phyloP scores from a whole-genome alignment of 37 sponge, comb jelly and placozoan species.

The Cliona cf. orientalis region DNA sequence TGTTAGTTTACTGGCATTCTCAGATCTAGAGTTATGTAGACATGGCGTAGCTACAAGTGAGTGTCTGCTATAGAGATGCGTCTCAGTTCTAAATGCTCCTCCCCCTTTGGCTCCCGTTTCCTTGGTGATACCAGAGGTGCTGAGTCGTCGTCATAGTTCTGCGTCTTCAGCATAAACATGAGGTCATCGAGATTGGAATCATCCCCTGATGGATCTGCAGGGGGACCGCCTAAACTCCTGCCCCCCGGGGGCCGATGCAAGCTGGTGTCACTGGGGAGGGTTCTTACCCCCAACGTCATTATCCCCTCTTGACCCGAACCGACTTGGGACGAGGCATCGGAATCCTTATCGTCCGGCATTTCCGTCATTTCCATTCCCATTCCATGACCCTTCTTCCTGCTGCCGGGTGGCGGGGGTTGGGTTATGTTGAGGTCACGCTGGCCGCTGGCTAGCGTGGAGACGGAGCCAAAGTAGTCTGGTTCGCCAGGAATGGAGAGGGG shows the following conservation, averaged over 20 bases:
- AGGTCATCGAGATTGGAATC: constrained; percentile 74
- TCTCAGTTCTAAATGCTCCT: constrained; percentile 71
- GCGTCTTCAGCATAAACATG: constrained; percentile 80
- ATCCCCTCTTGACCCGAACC: no score
- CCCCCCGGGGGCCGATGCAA: no score
- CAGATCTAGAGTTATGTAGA: background rate
- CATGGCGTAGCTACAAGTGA: constrained; percentile 50
- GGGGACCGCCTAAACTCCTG: no score
- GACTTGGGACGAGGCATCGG: no score
- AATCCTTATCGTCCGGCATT: no score
- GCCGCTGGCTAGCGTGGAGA: constrained; percentile 24
- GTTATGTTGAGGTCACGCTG: constrained; percentile 1
- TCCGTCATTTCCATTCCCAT: no score
- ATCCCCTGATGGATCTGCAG: no score
- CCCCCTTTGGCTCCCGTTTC: constrained; percentile 7
- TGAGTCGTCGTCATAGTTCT: background rate
- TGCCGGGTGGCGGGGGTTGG: no score
- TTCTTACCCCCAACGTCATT: no score
- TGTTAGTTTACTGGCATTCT: background rate
- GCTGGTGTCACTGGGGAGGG: no score
- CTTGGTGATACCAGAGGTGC: background rate
- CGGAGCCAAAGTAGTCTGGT: constrained; percentile 44
- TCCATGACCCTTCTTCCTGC: no score
- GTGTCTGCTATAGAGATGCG: constrained; percentile 89
- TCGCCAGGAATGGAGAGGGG: constrained; percentile 47